A percentile compares a stretch with the other conserved stretches of the same genome.
These are phyloP conservation scores for Verasper variegatus DNA, from an alignment of 2,113 vertebrate species.

Conservation along the genomic window DNA sequence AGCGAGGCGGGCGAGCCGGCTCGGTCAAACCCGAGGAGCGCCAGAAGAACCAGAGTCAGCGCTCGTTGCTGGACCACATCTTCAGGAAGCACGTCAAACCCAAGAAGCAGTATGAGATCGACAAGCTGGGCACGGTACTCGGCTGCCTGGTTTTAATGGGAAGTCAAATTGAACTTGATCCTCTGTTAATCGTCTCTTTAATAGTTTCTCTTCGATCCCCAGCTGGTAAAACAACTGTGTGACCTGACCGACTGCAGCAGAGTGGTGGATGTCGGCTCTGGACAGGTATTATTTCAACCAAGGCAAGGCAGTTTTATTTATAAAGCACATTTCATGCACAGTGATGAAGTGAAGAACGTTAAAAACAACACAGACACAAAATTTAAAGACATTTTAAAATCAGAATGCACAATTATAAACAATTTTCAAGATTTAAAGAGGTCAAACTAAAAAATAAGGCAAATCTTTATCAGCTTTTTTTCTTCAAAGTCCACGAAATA, in stretches of 20 bases:
- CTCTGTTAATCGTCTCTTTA: neutral
- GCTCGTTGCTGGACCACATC: constrained; percentile 85
- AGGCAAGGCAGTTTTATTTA: neutral
- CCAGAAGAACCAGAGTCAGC: constrained; percentile 86
- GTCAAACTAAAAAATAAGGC: too few species aligned
- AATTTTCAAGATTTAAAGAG: too few species aligned
- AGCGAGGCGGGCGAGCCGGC: neutral
- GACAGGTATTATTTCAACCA: constrained; percentile 83
- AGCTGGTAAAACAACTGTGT: constrained; percentile 89
- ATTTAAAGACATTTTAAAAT: too few species aligned
- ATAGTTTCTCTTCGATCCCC: constrained; percentile 3
- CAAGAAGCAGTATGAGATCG: constrained; percentile 96
- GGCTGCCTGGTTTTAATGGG: neutral
- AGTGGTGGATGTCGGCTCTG: constrained; percentile 93
- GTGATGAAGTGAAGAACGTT: too few species aligned
- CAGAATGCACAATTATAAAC: too few species aligned
- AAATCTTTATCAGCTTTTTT: too few species aligned
- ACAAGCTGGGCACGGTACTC: constrained; percentile 87
- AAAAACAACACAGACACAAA: too few species aligned
- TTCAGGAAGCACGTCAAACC: constrained; percentile 93
- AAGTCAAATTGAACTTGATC: neutral
- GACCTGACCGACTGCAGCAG: constrained; percentile 79
- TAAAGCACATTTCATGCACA: too few species aligned
- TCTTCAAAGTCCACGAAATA: too few species aligned
- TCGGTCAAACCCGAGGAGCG: constrained; percentile 82